A percentile compares a stretch with the other conserved stretches of the same genome.
These are phyloP conservation scores for Chelonus formosanus DNA, from an alignment of 2,888 invertebrate genomes.

Conservation along the genomic window DNA sequence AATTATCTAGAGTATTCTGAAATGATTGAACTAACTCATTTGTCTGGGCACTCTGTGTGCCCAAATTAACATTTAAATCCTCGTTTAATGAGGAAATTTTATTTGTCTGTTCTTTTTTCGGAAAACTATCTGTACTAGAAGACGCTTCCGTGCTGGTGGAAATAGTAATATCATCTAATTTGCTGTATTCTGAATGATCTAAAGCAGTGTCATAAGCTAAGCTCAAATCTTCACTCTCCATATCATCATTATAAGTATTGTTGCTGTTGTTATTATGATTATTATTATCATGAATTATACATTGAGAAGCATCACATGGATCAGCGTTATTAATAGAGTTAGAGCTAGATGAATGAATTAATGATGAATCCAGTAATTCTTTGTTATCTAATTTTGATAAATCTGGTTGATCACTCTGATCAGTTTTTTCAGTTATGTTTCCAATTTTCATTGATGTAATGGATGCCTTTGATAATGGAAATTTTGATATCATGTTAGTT, in stretches of 20 bases:
- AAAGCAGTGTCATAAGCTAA: not conserved
- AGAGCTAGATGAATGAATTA: constrained; percentile 23
- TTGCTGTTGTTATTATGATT: too few species aligned
- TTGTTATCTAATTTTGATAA: not conserved
- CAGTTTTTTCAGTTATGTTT: constrained; percentile 17
- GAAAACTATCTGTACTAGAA: constrained; percentile 5
- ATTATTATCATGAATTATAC: not conserved
- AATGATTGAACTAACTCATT: not conserved
- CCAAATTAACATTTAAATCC: not conserved
- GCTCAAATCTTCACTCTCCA: not conserved
- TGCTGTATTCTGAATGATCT: constrained; percentile 8
- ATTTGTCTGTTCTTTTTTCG: constrained; percentile 2
- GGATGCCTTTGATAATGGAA: constrained; percentile 39
- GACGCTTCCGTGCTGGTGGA: constrained; percentile 8
- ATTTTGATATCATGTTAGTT: constrained; percentile 41
- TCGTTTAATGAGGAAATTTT: constrained; percentile 13
- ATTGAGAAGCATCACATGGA: constrained; percentile 2
- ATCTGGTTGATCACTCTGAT: constrained; percentile 5
- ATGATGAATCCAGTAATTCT: constrained; percentile 34
- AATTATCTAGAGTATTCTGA: constrained; percentile 1
- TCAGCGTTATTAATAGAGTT: constrained; percentile 6
- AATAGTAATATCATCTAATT: constrained; percentile 21
- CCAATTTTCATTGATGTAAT: constrained; percentile 33
- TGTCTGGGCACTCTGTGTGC: not conserved
- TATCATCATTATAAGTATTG: constrained; percentile 3